These are phyloP conservation scores for Columba janthina DNA, from an alignment of 2,113 vertebrate species.

Conservation along the genomic window DNA sequence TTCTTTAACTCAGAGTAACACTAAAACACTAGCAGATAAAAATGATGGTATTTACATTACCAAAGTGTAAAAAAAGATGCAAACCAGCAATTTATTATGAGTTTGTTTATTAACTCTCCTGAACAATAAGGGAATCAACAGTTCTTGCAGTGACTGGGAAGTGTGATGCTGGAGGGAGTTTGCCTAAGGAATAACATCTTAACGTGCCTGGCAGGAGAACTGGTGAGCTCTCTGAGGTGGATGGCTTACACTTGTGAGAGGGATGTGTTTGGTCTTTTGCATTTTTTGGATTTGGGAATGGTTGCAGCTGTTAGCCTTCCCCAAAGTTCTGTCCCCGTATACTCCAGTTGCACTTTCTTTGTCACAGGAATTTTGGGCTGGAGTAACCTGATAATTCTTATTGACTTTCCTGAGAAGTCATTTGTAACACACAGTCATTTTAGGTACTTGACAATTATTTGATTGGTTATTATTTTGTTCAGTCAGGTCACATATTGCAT, in stretches of 20 bases:
- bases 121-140: neutral
- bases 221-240: neutral
- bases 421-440: neutral
- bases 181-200: neutral
- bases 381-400: neutral
- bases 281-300: neutral
- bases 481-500: neutral
- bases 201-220: neutral
- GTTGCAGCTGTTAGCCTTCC: neutral
- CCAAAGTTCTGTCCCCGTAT: neutral
- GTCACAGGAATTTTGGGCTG: neutral
- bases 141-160: neutral
- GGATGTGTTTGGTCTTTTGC: neutral
- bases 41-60: neutral
- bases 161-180: neutral
- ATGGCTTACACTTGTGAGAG: neutral
- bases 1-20: neutral
- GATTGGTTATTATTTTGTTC: conserved; percentile 11
- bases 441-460: neutral
- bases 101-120: neutral
- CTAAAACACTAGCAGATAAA: neutral
- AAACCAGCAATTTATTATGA: neutral
- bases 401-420: neutral
- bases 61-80: rapidly evolving
- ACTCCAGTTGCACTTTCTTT: neutral